Evolutionary conservation across 2,888 invertebrate species (phyloP).

Genomic region (Halictus quadricinctus): DNA sequence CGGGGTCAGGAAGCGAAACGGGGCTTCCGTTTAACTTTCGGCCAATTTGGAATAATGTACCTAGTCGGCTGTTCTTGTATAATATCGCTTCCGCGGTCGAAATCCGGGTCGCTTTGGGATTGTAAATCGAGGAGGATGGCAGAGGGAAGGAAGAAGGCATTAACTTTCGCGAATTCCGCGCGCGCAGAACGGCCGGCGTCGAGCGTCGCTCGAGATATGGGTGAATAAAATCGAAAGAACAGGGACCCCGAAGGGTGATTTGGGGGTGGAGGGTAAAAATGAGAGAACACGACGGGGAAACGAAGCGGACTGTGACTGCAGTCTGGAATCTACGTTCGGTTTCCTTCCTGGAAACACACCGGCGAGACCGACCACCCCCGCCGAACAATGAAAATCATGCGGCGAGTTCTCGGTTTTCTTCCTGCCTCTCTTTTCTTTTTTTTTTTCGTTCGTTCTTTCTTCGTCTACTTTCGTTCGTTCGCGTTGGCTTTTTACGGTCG

Average conservation of each 20-base stretch:
- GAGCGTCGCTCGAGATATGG: constrained; percentile 44
- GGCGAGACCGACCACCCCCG: constrained; percentile 15
- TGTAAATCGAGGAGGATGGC: constrained; percentile 38
- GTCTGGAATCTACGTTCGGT: constrained; percentile 42
- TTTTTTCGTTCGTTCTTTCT: neutral
- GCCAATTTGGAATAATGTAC: constrained; percentile 32
- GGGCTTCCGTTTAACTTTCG: constrained; percentile 44
- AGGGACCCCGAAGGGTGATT: neutral
- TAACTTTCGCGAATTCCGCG: constrained; percentile 52
- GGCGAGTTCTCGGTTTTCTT: constrained; percentile 49
- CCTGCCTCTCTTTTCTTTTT: neutral
- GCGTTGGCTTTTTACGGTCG: constrained; percentile 50
- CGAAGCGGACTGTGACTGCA: constrained; percentile 13
- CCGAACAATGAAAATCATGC: constrained; percentile 58
- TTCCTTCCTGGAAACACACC: constrained; percentile 35
- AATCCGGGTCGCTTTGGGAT: constrained; percentile 10
- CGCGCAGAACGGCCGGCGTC: constrained; percentile 20
- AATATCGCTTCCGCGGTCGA: constrained; percentile 50
- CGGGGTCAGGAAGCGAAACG: constrained; percentile 15
- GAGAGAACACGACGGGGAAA: constrained; percentile 6
- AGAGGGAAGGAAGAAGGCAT: constrained; percentile 49
- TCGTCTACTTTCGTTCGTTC: neutral
- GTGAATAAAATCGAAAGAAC: constrained; percentile 47
- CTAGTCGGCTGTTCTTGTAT: constrained; percentile 40
- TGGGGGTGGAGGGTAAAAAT: constrained; percentile 21